phyloP scores from a whole-genome alignment of 2,113 vertebrate genomes.

The Hydrolagus affinis region DNA sequence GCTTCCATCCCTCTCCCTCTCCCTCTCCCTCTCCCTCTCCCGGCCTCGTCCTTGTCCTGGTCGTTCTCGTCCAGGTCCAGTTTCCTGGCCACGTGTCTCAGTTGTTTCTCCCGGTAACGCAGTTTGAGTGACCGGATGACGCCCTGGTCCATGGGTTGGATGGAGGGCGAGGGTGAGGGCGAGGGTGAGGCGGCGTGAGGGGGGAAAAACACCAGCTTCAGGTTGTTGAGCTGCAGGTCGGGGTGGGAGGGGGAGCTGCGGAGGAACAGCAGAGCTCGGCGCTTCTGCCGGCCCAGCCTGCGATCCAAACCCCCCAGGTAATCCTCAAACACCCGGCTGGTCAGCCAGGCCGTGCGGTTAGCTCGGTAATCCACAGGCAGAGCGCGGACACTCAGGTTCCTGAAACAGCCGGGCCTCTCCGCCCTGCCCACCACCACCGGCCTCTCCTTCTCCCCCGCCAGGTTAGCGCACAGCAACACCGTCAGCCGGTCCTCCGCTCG shows the following conservation, averaged over 20 bases:
- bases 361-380: background rate
- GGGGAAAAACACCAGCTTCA: background rate
- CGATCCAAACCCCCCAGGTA: background rate
- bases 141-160: background rate
- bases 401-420: no score
- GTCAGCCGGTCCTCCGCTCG: background rate
- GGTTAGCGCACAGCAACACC: background rate
- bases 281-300: background rate
- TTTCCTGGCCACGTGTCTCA: no score
- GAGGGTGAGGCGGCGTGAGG: no score
- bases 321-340: background rate
- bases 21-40: no score
- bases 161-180: no score
- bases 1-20: no score
- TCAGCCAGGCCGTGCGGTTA: background rate
- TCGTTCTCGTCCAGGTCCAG: no score
- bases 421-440: background rate
- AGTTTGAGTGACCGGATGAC: no score
- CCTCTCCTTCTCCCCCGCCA: background rate
- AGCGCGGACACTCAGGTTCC: background rate
- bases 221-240: background rate
- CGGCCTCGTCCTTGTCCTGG: no score
- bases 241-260: no score
- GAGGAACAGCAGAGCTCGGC: background rate
- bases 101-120: no score